Conservation (phyloP, 2,888 invertebrate species). For the Thymelicus acteon region DNA sequence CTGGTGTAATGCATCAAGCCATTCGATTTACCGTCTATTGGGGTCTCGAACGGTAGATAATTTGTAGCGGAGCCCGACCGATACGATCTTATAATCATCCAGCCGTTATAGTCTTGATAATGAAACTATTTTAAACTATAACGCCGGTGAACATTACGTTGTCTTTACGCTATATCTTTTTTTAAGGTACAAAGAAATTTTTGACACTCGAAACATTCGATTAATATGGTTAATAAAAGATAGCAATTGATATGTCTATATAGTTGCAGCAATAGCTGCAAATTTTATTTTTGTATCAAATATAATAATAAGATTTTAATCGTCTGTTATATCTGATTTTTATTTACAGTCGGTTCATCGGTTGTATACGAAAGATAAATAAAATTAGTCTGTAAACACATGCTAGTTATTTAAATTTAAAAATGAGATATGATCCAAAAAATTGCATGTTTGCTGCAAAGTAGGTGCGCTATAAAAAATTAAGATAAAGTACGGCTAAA, state of each 20-base stretch:
- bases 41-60: constrained; percentile 40
- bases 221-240: background rate
- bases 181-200: background rate
- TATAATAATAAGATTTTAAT: background rate
- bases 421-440: constrained; percentile 21
- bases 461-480: constrained; percentile 13
- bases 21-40: constrained; percentile 39
- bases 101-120: constrained; percentile 41
- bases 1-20: constrained; percentile 34
- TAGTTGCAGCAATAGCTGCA: background rate
- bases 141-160: background rate
- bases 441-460: constrained; percentile 13
- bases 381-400: constrained; percentile 14
- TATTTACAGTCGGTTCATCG: background rate
- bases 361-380: constrained; percentile 13
- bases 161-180: constrained; percentile 1
- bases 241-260: background rate
- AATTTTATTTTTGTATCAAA: background rate
- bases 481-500: background rate
- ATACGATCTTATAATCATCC: constrained; percentile 44
- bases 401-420: constrained; percentile 25
- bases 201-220: background rate
- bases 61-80: constrained; percentile 39
- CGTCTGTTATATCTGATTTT: constrained; percentile 10
- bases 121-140: constrained; percentile 31